Evolutionary conservation across 1,140 invertebrate genomes (phyloP).

Genomic region (Lerema accius): DNA sequence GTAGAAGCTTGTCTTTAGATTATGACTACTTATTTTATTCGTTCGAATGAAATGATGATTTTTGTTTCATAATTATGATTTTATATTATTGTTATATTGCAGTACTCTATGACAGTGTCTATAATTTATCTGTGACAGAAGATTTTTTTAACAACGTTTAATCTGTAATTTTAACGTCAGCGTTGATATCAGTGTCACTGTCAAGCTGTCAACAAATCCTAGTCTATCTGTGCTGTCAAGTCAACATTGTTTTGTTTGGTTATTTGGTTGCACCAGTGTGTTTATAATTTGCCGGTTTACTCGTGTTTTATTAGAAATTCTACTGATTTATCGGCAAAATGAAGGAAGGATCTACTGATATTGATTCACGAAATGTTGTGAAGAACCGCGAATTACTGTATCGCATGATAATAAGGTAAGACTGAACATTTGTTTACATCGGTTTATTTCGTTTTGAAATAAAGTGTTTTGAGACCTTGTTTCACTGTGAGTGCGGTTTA

Average conservation of each 20-base stretch:
- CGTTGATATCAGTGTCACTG: not conserved
- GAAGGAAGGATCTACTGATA: conserved; percentile 85
- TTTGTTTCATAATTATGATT: no score
- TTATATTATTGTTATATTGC: no score
- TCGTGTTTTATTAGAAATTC: conserved; percentile 23
- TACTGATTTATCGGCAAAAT: conserved; percentile 44
- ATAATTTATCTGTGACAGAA: not conserved
- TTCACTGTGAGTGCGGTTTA: no score
- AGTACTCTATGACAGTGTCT: no score
- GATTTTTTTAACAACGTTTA: no score
- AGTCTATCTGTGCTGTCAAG: no score
- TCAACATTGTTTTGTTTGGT: conserved; percentile 3
- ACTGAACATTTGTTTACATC: conserved; percentile 7
- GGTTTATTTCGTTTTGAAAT: not conserved
- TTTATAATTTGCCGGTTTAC: conserved; percentile 41
- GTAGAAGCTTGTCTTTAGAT: no score
- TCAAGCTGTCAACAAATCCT: no score
- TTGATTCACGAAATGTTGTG: conserved; percentile 89
- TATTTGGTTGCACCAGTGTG: no score
- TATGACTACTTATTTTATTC: no score
- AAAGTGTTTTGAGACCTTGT: no score
- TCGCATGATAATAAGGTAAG: conserved; percentile 93
- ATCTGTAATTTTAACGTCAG: not conserved
- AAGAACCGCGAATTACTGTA: conserved; percentile 93
- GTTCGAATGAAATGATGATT: no score